These are phyloP conservation scores for Andrena chrysosceles DNA, from an alignment of 2,888 invertebrate species.

Conservation along the genomic window DNA sequence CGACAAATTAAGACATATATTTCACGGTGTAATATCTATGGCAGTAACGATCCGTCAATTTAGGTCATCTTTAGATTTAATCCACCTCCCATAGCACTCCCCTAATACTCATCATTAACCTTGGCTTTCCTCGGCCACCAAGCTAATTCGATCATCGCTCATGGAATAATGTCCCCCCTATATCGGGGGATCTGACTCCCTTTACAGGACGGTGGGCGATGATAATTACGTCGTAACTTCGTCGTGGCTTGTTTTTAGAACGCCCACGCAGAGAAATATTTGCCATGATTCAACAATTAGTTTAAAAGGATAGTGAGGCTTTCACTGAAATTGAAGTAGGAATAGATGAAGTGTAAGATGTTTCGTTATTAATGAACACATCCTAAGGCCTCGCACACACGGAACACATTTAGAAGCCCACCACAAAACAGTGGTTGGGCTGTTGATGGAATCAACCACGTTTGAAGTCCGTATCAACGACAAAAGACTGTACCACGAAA, in stretches of 20 bases:
- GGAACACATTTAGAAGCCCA: too few species aligned
- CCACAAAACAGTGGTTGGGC: too few species aligned
- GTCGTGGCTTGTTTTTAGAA: neutral
- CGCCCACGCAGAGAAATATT: neutral
- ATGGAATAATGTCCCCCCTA: conserved; percentile 59
- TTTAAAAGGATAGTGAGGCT: neutral
- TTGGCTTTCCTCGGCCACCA: conserved; percentile 67
- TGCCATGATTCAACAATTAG: neutral
- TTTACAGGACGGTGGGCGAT: conserved; percentile 21
- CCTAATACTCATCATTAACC: conserved; percentile 70
- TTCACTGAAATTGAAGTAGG: neutral
- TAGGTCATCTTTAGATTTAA: conserved; percentile 42
- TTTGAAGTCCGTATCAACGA: too few species aligned
- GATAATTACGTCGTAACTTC: conserved; percentile 42
- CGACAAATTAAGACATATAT: neutral
- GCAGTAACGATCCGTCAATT: conserved; percentile 14
- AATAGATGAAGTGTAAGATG: too few species aligned
- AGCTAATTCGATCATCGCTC: conserved; percentile 71
- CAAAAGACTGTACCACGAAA: too few species aligned
- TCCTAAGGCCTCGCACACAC: too few species aligned
- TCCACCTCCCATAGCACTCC: conserved; percentile 52
- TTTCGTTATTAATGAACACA: too few species aligned
- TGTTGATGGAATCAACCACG: too few species aligned
- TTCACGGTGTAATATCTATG: neutral
- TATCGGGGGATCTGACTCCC: conserved; percentile 49